A percentile compares a stretch with the other conserved stretches of the same genome.
Conservation (phyloP, 1,140 invertebrate genomes). For the Hestina assimilis region DNA sequence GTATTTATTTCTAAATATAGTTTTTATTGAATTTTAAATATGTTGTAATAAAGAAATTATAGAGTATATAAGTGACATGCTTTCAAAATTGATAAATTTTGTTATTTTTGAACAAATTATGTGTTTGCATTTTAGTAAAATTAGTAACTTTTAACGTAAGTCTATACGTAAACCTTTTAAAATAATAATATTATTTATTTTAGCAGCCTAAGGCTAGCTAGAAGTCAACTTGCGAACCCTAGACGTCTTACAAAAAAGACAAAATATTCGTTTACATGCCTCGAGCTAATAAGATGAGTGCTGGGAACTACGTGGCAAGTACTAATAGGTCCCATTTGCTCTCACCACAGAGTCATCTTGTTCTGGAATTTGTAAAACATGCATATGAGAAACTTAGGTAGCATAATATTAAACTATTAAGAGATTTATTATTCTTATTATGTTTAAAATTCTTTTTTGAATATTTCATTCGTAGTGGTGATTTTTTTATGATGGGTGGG, state of each 20-base stretch:
- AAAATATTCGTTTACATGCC: constrained; percentile 14
- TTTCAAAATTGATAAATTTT: neutral
- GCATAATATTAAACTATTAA: neutral
- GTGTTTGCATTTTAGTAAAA: no score
- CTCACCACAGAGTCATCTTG: constrained; percentile 36
- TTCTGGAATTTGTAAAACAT: constrained; percentile 4
- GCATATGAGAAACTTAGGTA: neutral
- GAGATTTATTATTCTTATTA: no score
- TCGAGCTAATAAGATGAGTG: constrained; percentile 34
- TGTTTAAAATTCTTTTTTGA: no score
- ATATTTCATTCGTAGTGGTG: no score
- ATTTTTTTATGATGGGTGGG: no score
- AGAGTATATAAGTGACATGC: no score
- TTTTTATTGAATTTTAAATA: no score
- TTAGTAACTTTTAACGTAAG: no score
- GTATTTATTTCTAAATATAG: no score
- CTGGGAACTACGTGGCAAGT: constrained; percentile 38
- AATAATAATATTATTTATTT: neutral
- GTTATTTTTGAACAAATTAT: neutral
- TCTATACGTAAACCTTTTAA: neutral
- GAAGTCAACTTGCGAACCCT: neutral
- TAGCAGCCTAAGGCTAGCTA: neutral
- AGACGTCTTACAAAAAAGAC: constrained; percentile 13
- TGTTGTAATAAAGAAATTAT: no score
- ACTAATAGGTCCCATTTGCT: constrained; percentile 67